Conservation (phyloP, 2,888 invertebrate species). For the Caenorhabditis virilis region DNA sequence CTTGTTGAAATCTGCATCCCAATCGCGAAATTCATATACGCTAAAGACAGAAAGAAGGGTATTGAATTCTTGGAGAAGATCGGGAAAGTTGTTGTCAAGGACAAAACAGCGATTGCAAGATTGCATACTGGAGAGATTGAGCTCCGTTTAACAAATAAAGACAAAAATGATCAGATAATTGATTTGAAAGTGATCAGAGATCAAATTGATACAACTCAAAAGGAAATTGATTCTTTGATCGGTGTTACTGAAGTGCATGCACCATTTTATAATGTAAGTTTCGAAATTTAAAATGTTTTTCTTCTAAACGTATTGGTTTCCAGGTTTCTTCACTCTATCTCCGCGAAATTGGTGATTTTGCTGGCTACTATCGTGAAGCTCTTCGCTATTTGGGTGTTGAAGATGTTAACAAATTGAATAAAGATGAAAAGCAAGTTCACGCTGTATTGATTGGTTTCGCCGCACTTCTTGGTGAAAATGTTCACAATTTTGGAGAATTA, state of each 20-base stretch:
- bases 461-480: conserved; percentile 88
- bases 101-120: conserved; percentile 78
- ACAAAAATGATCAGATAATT: conserved; percentile 70
- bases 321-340: conserved; percentile 59
- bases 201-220: conserved; percentile 55
- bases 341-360: conserved; percentile 79
- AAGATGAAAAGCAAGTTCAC: conserved; percentile 53
- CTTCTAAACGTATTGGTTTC: not conserved
- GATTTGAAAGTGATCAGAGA: conserved; percentile 65
- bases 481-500: conserved; percentile 95
- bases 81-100: conserved; percentile 83
- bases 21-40: conserved; percentile 70
- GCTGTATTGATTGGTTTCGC: conserved; percentile 91
- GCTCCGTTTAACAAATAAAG: conserved; percentile 70
- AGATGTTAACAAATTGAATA: conserved; percentile 51
- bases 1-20: conserved; percentile 80
- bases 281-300: not conserved
- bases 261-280: conserved; percentile 61
- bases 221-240: conserved; percentile 50
- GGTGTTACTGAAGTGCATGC: conserved; percentile 65
- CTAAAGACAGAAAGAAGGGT: conserved; percentile 17
- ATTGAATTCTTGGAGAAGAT: conserved; percentile 82
- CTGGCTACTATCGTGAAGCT: conserved; percentile 92
- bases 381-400: conserved; percentile 77
- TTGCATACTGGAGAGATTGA: conserved; percentile 79